Evolutionary conservation across 2,113 vertebrate genomes (phyloP), one percentile per base, ranked within the genome.

Genomic region (Clupea harengus): DNA sequence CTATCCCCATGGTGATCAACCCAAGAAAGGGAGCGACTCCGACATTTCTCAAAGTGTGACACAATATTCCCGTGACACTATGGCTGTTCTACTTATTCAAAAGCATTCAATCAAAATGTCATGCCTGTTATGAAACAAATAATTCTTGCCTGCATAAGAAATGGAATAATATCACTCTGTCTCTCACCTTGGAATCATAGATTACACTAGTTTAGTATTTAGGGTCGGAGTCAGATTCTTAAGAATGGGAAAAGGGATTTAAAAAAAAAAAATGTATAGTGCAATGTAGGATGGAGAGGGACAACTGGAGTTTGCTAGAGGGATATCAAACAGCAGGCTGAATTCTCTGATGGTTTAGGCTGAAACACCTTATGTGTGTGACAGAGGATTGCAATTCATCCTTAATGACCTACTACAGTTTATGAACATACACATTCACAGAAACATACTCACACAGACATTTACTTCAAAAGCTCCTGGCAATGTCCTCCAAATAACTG

Each of bases 61-160:
- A 17, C 54, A 80, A 83, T 86, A 85, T 85, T 87, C 82, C 78
- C 47, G 45, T 28, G 72, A 83, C 45, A 45, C 82, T 50, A 60
- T 28, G n/a, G 72, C 15, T 11, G 82, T 46, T 45, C 82, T 86
- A 86, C 89, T 87, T 88, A 88, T 84, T 87, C 86, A 83, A 87
- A 89, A 85, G 81, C 86, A 81, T 86, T 91, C 89, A 47, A 89
- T 90, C 88, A 92, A 86, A 75, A 85, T 86, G 88, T 85, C 88
- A 90, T 28, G 80, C 44, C 28, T 47, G 67, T 89, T 88, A 82
- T 86, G 9, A 82, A 87, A 87, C 84, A 28, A 15, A 72, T 89
- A 83, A 85, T 85, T 82, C 80, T 32, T 32, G 64, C 8, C 64
- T 72, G 64, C 64, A 72, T 28, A 72, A 64, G 60, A 64, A 11